Conservation (phyloP, 2,113 vertebrate genomes). For the Zosterops hypoxanthus region DNA sequence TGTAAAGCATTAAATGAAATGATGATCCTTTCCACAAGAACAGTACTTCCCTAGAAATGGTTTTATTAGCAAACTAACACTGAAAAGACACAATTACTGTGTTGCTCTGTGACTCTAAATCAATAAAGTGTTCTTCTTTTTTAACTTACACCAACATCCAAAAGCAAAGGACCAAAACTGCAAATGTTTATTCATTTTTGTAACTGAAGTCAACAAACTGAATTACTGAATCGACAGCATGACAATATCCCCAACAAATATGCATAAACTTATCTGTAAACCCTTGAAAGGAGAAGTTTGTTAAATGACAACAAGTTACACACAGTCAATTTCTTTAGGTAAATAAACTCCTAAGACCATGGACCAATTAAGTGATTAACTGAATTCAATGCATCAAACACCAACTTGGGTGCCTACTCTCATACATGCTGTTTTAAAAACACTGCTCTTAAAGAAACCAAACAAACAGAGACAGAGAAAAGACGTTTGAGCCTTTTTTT, state of each 20-base stretch:
- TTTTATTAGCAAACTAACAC: neutral
- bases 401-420: neutral
- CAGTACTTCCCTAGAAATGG: neutral
- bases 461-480: rapidly evolving
- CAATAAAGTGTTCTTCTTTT: neutral
- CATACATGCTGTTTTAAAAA: neutral
- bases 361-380: neutral
- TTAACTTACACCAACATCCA: neutral
- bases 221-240: neutral
- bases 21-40: neutral
- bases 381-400: neutral
- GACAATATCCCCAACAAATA: neutral
- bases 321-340: neutral
- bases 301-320: neutral
- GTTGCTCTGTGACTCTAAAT: neutral
- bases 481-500: neutral
- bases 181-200: neutral
- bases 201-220: neutral
- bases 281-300: neutral
- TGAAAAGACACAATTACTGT: neutral
- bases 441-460: neutral
- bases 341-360: conserved; percentile 15
- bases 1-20: neutral
- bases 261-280: neutral
- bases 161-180: neutral